Percentiles rank a stretch among this genome's conserved stretches.
phyloP scores from a whole-genome alignment of 1,140 invertebrate species.

The Chrysomallon squamiferum region DNA sequence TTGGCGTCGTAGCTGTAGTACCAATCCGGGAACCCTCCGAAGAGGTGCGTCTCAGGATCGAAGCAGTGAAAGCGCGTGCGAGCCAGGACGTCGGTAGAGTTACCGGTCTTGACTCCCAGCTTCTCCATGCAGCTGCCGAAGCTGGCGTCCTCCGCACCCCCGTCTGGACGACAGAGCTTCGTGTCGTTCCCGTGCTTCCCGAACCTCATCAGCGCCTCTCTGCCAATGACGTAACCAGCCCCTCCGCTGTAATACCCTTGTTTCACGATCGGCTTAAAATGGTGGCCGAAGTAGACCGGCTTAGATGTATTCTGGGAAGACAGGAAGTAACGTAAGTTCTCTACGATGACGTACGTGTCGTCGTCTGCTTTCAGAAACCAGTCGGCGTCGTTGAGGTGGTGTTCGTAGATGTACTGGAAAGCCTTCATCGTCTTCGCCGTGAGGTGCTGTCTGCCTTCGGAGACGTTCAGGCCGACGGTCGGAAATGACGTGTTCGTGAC shows the following conservation, averaged over 20 bases:
- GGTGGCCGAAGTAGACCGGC: slow-evolving; percentile 62
- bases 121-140: slow-evolving; percentile 76
- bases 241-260: slow-evolving; percentile 62
- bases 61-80: slow-evolving; percentile 92
- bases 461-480: slow-evolving; percentile 43
- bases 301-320: slow-evolving; percentile 22
- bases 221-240: slow-evolving; percentile 84
- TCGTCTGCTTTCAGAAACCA: slow-evolving; percentile 61
- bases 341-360: slow-evolving; percentile 78
- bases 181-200: slow-evolving; percentile 61
- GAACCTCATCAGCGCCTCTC: slow-evolving; percentile 43
- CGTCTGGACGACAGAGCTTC: slow-evolving; percentile 67
- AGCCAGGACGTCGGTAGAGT: slow-evolving; percentile 82
- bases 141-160: slow-evolving; percentile 75
- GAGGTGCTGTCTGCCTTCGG: slow-evolving; percentile 47
- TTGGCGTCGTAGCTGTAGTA: slow-evolving; percentile 43
- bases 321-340: slow-evolving; percentile 62
- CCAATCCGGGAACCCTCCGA: slow-evolving; percentile 57
- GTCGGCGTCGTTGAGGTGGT: slow-evolving; percentile 56
- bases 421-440: slow-evolving; percentile 67
- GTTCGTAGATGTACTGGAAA: slow-evolving; percentile 71
- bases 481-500: slow-evolving; percentile 44
- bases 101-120: slow-evolving; percentile 83
- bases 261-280: slow-evolving; percentile 55
- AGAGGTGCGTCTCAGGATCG: slow-evolving; percentile 60